A percentile compares a stretch with the other conserved stretches of the same genome.
These are phyloP conservation scores for Mycogona germanica DNA, from an alignment of 2,888 invertebrate genomes.

Conservation along the genomic window DNA sequence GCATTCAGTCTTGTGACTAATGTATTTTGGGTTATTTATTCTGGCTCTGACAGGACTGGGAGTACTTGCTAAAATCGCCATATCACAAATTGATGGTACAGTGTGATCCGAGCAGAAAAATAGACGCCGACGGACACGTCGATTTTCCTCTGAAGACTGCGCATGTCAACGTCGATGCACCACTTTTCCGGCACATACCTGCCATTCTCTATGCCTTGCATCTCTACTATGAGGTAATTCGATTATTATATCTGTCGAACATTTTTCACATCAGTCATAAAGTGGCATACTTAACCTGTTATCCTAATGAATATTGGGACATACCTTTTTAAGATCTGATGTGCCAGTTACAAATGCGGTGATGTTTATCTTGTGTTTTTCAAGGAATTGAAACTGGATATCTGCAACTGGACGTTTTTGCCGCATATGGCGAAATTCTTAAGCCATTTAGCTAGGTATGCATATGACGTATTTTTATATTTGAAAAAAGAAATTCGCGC, in stretches of 20 bases:
- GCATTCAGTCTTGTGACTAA: too few relatives aligned
- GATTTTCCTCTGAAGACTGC: not conserved
- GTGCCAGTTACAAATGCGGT: not conserved
- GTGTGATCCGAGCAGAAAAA: not conserved
- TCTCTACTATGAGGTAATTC: conserved; percentile 61
- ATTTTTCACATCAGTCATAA: too few relatives aligned
- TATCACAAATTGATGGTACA: conserved; percentile 33
- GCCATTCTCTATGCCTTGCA: conserved; percentile 69
- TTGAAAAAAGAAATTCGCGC: too few relatives aligned
- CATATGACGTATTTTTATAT: too few relatives aligned
- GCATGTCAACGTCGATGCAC: conserved; percentile 49
- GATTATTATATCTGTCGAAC: too few relatives aligned
- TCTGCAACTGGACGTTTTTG: conserved; percentile 51
- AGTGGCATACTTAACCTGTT: too few relatives aligned
- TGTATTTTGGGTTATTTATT: too few relatives aligned
- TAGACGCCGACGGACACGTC: not conserved
- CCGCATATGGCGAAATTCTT: conserved; percentile 54
- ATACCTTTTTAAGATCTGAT: too few relatives aligned
- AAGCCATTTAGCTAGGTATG: conserved; percentile 42
- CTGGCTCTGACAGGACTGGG: conserved; percentile 55
- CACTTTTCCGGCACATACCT: conserved; percentile 58
- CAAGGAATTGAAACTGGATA: conserved; percentile 67
- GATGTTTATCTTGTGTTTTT: conserved; percentile 18
- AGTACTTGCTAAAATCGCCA: conserved; percentile 48
- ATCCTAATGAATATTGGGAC: too few relatives aligned